A percentile compares a stretch with the other conserved stretches of the same genome.
These are phyloP conservation scores for Drosophila novamexicana DNA, from an alignment of 1,140 invertebrate species.

Conservation along the genomic window DNA sequence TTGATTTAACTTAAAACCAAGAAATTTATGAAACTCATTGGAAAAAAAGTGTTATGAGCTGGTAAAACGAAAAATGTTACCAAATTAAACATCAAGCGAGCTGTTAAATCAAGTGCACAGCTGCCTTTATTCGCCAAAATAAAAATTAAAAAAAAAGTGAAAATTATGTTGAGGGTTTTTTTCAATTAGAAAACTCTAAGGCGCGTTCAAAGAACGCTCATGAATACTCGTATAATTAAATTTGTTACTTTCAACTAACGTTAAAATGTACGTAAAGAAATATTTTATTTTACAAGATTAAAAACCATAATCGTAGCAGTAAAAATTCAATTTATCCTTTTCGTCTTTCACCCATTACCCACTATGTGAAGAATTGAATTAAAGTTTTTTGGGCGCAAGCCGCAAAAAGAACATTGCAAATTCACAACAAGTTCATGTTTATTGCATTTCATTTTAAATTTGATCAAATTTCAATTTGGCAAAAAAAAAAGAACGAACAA, in stretches of 20 bases:
- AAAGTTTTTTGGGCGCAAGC: slow-evolving; percentile 4
- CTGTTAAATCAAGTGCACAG: too few relatives aligned
- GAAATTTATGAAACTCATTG: too few relatives aligned
- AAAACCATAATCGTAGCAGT: background rate
- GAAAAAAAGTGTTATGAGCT: too few relatives aligned
- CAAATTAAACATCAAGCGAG: too few relatives aligned
- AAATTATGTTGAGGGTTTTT: too few relatives aligned
- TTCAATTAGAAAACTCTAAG: background rate
- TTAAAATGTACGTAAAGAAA: background rate
- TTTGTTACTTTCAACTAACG: too few relatives aligned
- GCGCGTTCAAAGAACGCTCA: background rate
- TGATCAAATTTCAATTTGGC: slow-evolving; percentile 70
- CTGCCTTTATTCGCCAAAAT: too few relatives aligned
- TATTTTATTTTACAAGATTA: background rate
- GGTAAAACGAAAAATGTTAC: too few relatives aligned
- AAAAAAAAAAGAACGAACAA: slow-evolving; percentile 24
- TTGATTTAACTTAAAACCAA: too few relatives aligned
- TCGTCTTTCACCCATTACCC: too few relatives aligned
- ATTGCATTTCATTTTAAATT: slow-evolving; percentile 67
- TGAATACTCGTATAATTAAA: too few relatives aligned
- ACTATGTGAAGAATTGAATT: slow-evolving; percentile 1
- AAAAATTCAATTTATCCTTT: slow-evolving; percentile 3
- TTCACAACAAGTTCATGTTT: slow-evolving; percentile 56
- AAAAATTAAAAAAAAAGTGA: too few relatives aligned
- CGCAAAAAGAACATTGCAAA: slow-evolving; percentile 31